Conservation (phyloP, 2,797 vertebrate genomes). For the Phoeniculus purpureus region DNA sequence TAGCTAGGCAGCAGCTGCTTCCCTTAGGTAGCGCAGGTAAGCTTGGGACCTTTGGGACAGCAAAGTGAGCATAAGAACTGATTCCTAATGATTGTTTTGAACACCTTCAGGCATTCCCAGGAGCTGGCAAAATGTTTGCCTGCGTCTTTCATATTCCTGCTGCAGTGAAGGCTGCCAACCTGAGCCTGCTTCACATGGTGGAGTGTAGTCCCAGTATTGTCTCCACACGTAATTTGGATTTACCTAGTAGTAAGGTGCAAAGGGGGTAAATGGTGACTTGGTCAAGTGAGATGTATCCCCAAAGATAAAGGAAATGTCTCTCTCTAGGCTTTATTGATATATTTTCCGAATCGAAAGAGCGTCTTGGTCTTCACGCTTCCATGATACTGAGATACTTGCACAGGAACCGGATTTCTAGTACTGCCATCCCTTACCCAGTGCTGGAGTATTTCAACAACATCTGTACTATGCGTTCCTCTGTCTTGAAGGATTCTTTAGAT, state of each 20-base stretch:
- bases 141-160: background rate
- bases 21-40: background rate
- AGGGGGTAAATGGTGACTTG: background rate
- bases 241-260: background rate
- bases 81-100: background rate
- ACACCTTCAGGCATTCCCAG: background rate
- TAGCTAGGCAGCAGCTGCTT: background rate
- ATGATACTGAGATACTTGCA: slow-evolving; percentile 94
- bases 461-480: slow-evolving; percentile 92
- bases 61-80: background rate
- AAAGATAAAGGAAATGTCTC: background rate
- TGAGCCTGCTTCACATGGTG: background rate
- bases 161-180: background rate
- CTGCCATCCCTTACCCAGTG: slow-evolving; percentile 89
- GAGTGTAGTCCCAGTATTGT: background rate
- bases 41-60: background rate
- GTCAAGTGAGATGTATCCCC: background rate
- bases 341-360: slow-evolving; percentile 94
- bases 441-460: slow-evolving; percentile 95
- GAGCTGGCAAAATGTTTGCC: background rate
- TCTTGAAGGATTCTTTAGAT: slow-evolving; percentile 91
- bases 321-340: slow-evolving; percentile 94
- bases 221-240: background rate
- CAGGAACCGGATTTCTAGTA: slow-evolving; percentile 92
- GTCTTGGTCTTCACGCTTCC: slow-evolving; percentile 87